Conservation (phyloP, 23 tunicate species). For the Corella eumyota region DNA sequence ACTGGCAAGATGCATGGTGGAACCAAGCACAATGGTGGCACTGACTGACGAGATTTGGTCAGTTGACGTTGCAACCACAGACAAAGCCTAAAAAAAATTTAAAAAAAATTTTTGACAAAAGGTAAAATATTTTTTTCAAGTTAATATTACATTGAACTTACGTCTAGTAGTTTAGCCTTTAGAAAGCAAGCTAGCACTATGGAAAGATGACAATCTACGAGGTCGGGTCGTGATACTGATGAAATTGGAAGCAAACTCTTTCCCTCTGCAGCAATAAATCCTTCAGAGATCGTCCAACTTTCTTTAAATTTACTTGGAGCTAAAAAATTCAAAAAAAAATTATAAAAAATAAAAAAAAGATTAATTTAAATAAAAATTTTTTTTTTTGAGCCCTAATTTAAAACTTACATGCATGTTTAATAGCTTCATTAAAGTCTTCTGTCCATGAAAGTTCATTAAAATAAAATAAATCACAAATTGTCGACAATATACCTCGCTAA, state of each 20-base stretch:
- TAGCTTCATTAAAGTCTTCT: constrained; percentile 40
- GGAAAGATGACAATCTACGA: constrained; percentile 68
- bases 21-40: constrained; percentile 39
- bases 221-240: constrained; percentile 43
- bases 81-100: constrained; percentile 19
- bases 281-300: constrained; percentile 58
- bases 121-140: background rate
- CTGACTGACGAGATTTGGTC: constrained; percentile 25
- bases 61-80: constrained; percentile 17
- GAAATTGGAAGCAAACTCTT: constrained; percentile 34
- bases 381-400: background rate
- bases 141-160: background rate
- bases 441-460: constrained; percentile 54
- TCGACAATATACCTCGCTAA: constrained; percentile 44
- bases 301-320: constrained; percentile 72
- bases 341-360: too few relatives aligned
- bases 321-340: constrained; percentile 3
- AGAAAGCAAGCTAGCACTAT: constrained; percentile 52
- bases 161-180: constrained; percentile 38
- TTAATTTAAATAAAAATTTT: background rate
- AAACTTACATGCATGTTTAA: constrained; percentile 30
- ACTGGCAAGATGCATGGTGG: constrained; percentile 23
- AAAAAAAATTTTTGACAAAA: background rate
- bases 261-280: constrained; percentile 74
- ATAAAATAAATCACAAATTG: constrained; percentile 33